Evolutionary conservation across 92 coral and sea anemone genomes (phyloP).

Genomic region (Parazoanthus swiftii): DNA sequence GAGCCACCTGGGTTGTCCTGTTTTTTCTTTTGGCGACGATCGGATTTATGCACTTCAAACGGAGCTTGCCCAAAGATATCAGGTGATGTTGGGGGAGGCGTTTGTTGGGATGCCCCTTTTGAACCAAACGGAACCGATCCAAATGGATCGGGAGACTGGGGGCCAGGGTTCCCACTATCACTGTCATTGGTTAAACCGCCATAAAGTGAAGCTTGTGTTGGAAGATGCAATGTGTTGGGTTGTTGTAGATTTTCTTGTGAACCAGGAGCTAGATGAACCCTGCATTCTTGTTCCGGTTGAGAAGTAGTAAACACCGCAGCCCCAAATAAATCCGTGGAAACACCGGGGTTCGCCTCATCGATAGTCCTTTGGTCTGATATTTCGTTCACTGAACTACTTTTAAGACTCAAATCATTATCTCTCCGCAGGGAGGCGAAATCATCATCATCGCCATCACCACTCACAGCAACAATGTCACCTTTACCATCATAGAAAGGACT

Average conservation of each 20-base stretch:
- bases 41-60: slow-evolving; percentile 48
- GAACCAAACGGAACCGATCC: slow-evolving; percentile 73
- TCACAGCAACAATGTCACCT: background rate
- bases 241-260: slow-evolving; percentile 2
- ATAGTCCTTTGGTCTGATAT: slow-evolving; percentile 15
- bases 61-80: slow-evolving; percentile 79
- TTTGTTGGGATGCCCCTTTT: slow-evolving; percentile 34
- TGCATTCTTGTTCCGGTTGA: slow-evolving; percentile 28
- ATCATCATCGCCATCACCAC: slow-evolving; percentile 38
- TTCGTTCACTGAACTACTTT: slow-evolving; percentile 17
- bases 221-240: background rate
- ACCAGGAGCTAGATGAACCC: background rate
- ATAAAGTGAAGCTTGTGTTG: background rate
- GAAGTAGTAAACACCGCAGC: slow-evolving; percentile 57
- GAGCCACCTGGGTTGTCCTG: background rate
- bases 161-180: slow-evolving; percentile 44
- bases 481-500: slow-evolving; percentile 72
- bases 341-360: background rate
- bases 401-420: background rate
- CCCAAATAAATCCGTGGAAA: slow-evolving; percentile 69
- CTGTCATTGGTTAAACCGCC: slow-evolving; percentile 44
- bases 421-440: slow-evolving; percentile 80
- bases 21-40: background rate
- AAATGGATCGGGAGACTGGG: slow-evolving; percentile 72
- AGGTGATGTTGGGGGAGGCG: slow-evolving; percentile 51